Evolutionary conservation across 1,140 invertebrate species (phyloP).

Genomic region (Branchinecta lynchi): DNA sequence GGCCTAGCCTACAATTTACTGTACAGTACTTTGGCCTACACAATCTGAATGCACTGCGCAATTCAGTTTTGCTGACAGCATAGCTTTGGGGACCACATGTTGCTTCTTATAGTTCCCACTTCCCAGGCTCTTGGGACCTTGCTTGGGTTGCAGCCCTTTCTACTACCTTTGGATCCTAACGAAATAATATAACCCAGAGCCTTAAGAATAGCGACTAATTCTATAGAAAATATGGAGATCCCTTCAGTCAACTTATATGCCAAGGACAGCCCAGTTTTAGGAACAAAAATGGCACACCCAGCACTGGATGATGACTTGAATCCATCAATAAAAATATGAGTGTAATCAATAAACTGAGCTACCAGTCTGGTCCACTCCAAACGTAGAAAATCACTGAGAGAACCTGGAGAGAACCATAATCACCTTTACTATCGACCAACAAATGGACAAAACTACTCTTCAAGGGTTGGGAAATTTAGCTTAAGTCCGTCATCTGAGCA

Average conservation of each 20-base stretch:
- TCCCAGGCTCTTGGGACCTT: too few relatives aligned
- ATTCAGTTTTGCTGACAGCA: too few relatives aligned
- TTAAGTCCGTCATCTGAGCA: neutral
- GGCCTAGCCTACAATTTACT: too few relatives aligned
- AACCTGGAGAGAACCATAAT: neutral
- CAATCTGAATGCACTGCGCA: too few relatives aligned
- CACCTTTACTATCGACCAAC: neutral
- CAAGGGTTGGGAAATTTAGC: neutral
- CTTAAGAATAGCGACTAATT: neutral
- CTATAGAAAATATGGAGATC: neutral
- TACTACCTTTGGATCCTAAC: too few relatives aligned
- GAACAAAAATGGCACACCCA: too few relatives aligned
- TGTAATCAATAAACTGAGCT: neutral
- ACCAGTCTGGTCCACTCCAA: neutral
- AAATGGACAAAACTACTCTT: neutral
- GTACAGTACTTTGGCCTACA: too few relatives aligned
- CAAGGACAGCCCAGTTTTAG: neutral
- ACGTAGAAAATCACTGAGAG: neutral
- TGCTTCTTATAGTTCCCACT: too few relatives aligned
- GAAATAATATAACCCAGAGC: neutral
- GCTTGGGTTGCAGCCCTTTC: too few relatives aligned
- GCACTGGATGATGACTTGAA: too few relatives aligned
- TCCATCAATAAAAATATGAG: too few relatives aligned
- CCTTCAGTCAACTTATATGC: neutral
- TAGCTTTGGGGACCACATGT: too few relatives aligned